These are phyloP conservation scores for Petaurus breviceps DNA, from an alignment of 2,113 vertebrate genomes.

Conservation along the genomic window DNA sequence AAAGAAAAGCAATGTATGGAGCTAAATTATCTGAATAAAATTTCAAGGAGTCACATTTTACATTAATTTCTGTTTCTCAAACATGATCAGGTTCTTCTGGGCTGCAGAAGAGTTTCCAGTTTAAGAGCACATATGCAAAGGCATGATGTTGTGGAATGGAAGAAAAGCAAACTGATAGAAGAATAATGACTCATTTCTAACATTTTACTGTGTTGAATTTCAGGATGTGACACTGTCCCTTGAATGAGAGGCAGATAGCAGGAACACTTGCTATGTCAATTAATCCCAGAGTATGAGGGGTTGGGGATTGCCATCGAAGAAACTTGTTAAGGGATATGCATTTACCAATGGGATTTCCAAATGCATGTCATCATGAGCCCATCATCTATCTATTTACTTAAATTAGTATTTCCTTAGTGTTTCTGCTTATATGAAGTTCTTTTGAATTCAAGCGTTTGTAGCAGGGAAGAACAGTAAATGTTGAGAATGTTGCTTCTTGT, in stretches of 20 bases:
- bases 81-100: not conserved
- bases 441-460: not conserved
- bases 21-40: not conserved
- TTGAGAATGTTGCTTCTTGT: not conserved
- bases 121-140: not conserved
- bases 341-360: not conserved
- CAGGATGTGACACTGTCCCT: not conserved
- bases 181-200: not conserved
- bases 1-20: not conserved
- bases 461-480: not conserved
- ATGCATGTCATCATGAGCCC: not conserved
- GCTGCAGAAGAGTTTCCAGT: not conserved
- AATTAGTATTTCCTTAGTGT: not conserved
- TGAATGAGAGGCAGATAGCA: not conserved
- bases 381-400: not conserved
- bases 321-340: not conserved
- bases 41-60: not conserved
- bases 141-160: not conserved
- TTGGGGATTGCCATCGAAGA: not conserved
- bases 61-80: not conserved
- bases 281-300: not conserved
- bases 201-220: not conserved
- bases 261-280: not conserved
- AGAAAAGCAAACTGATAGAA: not conserved
- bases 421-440: not conserved